Percentiles rank a stretch among this genome's conserved stretches.
Conservation (phyloP, 2,113 vertebrate genomes). For the Talpa occidentalis region DNA sequence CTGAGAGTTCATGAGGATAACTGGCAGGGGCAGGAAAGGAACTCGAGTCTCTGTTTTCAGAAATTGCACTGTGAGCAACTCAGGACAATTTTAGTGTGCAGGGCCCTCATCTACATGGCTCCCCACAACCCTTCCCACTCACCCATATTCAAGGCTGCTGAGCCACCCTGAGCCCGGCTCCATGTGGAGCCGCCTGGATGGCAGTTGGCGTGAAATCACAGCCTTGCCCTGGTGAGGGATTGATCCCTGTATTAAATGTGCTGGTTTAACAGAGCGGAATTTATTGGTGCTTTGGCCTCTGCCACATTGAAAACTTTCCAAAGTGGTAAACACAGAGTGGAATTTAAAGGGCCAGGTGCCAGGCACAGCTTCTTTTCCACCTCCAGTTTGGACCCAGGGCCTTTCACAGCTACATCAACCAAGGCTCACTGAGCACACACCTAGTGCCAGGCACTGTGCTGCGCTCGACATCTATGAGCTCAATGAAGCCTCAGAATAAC, state of each 20-base stretch:
- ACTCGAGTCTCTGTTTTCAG: neutral
- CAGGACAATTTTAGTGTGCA: neutral
- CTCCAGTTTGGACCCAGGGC: neutral
- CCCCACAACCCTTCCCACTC: fast-evolving
- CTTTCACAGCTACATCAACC: neutral
- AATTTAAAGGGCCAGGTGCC: neutral
- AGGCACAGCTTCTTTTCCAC: neutral
- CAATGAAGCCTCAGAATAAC: neutral
- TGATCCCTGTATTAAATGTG: constrained; percentile 55
- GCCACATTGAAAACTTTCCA: constrained; percentile 52
- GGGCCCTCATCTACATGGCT: neutral
- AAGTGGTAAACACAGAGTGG: neutral
- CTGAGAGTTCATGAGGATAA: neutral
- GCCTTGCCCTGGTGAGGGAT: neutral
- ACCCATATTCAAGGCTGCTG: neutral
- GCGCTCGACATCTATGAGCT: neutral
- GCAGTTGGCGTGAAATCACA: neutral
- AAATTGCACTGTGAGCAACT: neutral
- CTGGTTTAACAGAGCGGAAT: constrained; percentile 64
- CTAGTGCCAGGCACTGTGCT: fast-evolving
- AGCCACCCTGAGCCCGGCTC: neutral
- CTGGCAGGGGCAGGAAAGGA: neutral
- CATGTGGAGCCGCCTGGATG: fast-evolving
- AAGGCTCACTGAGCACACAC: fast-evolving
- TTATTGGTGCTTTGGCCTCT: constrained; percentile 61